Conservation (phyloP, 2,797 vertebrate species). For the Acrossocheilus wenchowensis region DNA sequence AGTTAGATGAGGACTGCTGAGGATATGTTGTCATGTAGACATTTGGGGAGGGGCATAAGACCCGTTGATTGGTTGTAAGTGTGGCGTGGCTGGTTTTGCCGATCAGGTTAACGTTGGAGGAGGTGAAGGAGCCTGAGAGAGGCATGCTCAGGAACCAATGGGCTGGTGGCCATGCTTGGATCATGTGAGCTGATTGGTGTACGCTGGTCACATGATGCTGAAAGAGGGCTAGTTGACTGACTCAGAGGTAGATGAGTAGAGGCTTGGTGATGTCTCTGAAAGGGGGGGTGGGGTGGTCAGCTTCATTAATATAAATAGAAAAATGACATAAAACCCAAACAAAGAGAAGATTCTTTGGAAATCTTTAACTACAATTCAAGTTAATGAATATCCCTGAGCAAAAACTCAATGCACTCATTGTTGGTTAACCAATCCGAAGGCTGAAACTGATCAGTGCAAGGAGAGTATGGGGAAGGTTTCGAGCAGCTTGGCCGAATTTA, state of each 20-base stretch:
- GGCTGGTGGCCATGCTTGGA: constrained; percentile 89
- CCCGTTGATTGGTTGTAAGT: constrained; percentile 93
- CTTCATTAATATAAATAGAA: constrained; percentile 99
- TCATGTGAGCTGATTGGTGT: constrained; percentile 99
- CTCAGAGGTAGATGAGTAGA: constrained; percentile 99
- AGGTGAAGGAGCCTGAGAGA: constrained; percentile 92
- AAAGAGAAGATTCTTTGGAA: constrained; percentile 83
- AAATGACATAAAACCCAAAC: constrained; percentile 87
- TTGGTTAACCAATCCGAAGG: constrained; percentile 7
- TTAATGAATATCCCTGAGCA: not conserved
- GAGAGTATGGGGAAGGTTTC: constrained; percentile 5
- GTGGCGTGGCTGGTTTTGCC: constrained; percentile 90
- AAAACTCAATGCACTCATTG: constrained; percentile 18
- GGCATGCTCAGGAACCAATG: constrained; percentile 99
- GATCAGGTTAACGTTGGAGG: constrained; percentile 97
- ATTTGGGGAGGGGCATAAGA: constrained; percentile 76
- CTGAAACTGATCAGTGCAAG: constrained; percentile 25
- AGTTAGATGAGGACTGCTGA: constrained; percentile 96
- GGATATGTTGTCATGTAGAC: constrained; percentile 95
- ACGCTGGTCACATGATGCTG: constrained; percentile 99
- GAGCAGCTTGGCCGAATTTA: not conserved
- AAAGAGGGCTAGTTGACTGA: constrained; percentile 99
- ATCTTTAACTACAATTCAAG: constrained; percentile 42
- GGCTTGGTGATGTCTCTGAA: constrained; percentile 99
- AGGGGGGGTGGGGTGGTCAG: constrained; percentile 93